Percentiles rank a stretch among this genome's conserved stretches.
Conservation (phyloP, 2,888 invertebrate genomes). For the Auanema freiburgensis region DNA sequence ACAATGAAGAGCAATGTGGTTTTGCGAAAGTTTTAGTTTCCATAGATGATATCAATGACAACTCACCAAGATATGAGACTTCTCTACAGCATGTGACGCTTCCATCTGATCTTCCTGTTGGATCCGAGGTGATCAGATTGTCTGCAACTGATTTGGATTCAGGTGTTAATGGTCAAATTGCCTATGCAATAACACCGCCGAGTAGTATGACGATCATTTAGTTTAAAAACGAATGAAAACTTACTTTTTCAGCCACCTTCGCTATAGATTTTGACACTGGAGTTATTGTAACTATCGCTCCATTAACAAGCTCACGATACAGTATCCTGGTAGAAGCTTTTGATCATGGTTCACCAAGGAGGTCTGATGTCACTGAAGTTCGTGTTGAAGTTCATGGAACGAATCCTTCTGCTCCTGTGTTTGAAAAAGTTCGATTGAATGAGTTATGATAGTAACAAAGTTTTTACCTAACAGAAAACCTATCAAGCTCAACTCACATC, state of each 20-base stretch:
- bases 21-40: conserved; percentile 26
- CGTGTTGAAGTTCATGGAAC: conserved; percentile 42
- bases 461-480: conserved; percentile 28
- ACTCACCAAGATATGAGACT: conserved; percentile 46
- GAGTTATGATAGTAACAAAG: no score
- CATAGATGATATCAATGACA: conserved; percentile 57
- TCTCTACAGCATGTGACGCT: conserved; percentile 40
- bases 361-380: conserved; percentile 34
- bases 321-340: conserved; percentile 32
- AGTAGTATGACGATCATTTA: conserved; percentile 15
- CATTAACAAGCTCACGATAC: conserved; percentile 32
- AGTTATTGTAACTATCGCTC: conserved; percentile 25
- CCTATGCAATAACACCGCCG: conserved; percentile 38
- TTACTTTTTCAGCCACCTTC: conserved; percentile 26
- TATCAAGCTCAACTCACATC: conserved; percentile 41
- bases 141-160: conserved; percentile 48
- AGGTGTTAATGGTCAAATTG: conserved; percentile 45
- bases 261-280: conserved; percentile 30
- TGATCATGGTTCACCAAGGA: conserved; percentile 38
- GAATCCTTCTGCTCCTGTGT: conserved; percentile 55
- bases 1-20: conserved; percentile 26
- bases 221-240: no score
- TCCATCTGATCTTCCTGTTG: conserved; percentile 51
- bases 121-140: conserved; percentile 33
- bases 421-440: conserved; percentile 40